Conservation (phyloP, 2,797 vertebrate species). For the Argyrosomus regius region DNA sequence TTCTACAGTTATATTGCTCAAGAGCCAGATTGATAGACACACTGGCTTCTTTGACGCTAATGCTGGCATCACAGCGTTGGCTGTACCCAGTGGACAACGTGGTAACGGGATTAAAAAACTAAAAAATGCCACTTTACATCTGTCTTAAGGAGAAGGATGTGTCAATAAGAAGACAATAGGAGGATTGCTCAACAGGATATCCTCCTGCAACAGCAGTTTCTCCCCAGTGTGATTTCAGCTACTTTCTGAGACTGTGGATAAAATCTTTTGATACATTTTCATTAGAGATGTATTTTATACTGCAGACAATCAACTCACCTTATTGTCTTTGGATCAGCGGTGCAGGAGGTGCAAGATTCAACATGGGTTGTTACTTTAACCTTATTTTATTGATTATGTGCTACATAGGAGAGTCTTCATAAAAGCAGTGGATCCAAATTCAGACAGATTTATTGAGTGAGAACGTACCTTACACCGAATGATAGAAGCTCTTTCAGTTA, state of each 20-base stretch:
- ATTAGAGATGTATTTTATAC: not conserved
- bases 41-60: constrained; percentile 28
- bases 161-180: constrained; percentile 13
- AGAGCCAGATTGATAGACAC: constrained; percentile 53
- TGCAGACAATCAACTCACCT: not conserved
- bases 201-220: constrained; percentile 33
- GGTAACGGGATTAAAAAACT: not conserved
- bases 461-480: constrained; percentile 1
- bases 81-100: constrained; percentile 17
- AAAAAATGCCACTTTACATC: constrained; percentile 33
- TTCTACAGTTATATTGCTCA: constrained; percentile 69
- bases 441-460: constrained; percentile 25
- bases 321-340: not conserved
- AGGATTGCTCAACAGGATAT: constrained; percentile 52
- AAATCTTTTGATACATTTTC: not conserved
- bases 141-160: constrained; percentile 36
- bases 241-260: constrained; percentile 7
- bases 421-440: constrained; percentile 5
- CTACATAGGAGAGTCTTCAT: constrained; percentile 2
- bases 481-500: not conserved
- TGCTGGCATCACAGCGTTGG: constrained; percentile 15
- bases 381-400: constrained; percentile 16
- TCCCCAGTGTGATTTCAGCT: constrained; percentile 3
- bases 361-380: constrained; percentile 19
- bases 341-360: constrained; percentile 2